phyloP scores from a whole-genome alignment of 2,113 vertebrate genomes.

The Shinisaurus crocodilurus region DNA sequence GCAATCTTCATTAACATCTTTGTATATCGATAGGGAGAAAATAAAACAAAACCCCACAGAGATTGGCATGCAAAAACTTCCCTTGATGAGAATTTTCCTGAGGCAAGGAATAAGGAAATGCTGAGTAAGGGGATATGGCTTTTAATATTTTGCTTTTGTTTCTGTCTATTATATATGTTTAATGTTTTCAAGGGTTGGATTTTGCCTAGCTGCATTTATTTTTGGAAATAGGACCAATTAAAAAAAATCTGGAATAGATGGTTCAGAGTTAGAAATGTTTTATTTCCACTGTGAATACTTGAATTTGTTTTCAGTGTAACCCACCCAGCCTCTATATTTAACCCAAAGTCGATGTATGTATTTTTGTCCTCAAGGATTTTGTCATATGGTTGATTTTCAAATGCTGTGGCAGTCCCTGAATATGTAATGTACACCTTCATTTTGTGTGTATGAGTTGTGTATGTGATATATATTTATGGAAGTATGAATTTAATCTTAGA shows the following conservation, averaged over 20 bases:
- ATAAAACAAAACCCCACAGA: neutral
- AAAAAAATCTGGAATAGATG: neutral
- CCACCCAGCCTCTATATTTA: neutral
- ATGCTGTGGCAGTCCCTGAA: neutral
- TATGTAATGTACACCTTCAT: neutral
- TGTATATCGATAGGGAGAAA: neutral
- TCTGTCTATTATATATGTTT: neutral
- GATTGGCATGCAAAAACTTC: neutral
- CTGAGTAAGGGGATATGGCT: neutral
- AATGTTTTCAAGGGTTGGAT: neutral
- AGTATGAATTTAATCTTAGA: constrained; percentile 11
- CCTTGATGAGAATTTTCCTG: neutral
- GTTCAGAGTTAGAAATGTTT: neutral
- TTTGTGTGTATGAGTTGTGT: neutral
- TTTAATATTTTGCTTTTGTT: neutral
- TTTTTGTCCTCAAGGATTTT: neutral
- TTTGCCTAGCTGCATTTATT: neutral
- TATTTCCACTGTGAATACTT: neutral
- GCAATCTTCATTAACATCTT: neutral
- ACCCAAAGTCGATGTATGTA: neutral
- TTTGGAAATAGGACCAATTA: neutral
- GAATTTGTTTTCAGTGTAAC: neutral
- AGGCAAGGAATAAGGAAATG: neutral
- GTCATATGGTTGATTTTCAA: constrained; percentile 3
- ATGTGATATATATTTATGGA: neutral